A percentile compares a stretch with the other conserved stretches of the same genome.
These are phyloP conservation scores for Diachasmimorpha longicaudata DNA, from an alignment of 1,140 invertebrate genomes.

Conservation along the genomic window DNA sequence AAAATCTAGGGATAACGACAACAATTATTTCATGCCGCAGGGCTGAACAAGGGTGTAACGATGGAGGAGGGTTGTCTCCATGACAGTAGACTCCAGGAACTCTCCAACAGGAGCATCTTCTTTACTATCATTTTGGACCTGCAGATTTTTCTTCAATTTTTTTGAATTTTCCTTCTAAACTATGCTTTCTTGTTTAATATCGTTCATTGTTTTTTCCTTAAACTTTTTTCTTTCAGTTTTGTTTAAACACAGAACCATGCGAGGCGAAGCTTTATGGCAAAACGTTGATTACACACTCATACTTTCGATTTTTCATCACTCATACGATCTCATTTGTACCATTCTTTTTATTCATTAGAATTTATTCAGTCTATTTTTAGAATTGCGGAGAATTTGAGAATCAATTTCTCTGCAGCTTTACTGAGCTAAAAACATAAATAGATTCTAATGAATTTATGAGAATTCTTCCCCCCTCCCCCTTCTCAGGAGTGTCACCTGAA, in stretches of 20 bases:
- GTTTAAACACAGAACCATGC: constrained; percentile 62
- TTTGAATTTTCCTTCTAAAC: constrained; percentile 7
- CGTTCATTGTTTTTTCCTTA: constrained; percentile 10
- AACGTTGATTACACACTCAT: constrained; percentile 48
- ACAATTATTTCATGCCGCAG: constrained; percentile 62
- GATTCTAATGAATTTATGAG: background rate
- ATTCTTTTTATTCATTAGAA: background rate
- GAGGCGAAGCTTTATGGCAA: constrained; percentile 62
- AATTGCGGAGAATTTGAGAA: background rate
- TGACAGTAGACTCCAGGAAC: background rate
- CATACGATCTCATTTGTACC: constrained; percentile 31
- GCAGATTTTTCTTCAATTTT: constrained; percentile 19
- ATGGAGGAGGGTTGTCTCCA: constrained; percentile 1
- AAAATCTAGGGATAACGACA: constrained; percentile 59
- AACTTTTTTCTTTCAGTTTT: constrained; percentile 41
- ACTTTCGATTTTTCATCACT: constrained; percentile 41
- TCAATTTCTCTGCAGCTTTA: background rate
- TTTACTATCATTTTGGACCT: constrained; percentile 6
- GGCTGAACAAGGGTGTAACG: constrained; percentile 44
- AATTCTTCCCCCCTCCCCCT: background rate
- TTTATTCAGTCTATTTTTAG: background rate
- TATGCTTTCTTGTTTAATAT: background rate
- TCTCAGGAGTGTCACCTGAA: background rate
- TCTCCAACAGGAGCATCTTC: background rate
- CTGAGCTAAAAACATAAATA: background rate